Evolutionary conservation across 2,113 vertebrate species (phyloP).

Genomic region (Trinectes maculatus): DNA sequence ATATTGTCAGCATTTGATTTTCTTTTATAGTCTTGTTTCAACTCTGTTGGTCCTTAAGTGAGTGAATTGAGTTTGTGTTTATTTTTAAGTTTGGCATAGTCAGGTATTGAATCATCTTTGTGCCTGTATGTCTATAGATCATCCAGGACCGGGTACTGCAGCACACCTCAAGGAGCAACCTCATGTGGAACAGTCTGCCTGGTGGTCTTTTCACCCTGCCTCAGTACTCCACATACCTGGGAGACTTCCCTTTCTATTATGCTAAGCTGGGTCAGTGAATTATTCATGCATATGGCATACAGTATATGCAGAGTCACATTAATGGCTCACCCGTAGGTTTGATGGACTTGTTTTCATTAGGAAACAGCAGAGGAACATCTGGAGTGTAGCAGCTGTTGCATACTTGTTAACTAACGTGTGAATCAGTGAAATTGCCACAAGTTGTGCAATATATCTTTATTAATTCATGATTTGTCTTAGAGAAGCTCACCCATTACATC

Average conservation of each 20-base stretch:
- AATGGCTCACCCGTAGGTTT: background rate
- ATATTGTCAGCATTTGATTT: background rate
- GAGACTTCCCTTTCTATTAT: conserved; percentile 98
- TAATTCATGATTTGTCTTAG: conserved; percentile 43
- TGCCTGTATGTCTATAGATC: conserved; percentile 82
- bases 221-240: conserved; percentile 95
- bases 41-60: no score
- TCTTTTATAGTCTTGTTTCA: no score
- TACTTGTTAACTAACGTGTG: conserved; percentile 16
- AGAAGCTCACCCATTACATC: conserved; percentile 42
- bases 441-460: conserved; percentile 37
- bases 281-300: background rate
- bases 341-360: conserved; percentile 24
- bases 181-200: conserved; percentile 98
- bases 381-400: conserved; percentile 39
- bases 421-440: conserved; percentile 22
- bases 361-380: conserved; percentile 40
- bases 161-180: conserved; percentile 91
- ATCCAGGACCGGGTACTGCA: conserved; percentile 97
- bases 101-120: background rate
- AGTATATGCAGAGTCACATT: background rate
- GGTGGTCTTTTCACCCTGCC: conserved; percentile 95
- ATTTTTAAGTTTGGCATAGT: no score
- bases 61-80: no score
- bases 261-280: conserved; percentile 92